Percentiles rank a stretch among this genome's conserved stretches.
Conservation (phyloP, 2,888 invertebrate genomes). For the Hedychridium roseum region DNA sequence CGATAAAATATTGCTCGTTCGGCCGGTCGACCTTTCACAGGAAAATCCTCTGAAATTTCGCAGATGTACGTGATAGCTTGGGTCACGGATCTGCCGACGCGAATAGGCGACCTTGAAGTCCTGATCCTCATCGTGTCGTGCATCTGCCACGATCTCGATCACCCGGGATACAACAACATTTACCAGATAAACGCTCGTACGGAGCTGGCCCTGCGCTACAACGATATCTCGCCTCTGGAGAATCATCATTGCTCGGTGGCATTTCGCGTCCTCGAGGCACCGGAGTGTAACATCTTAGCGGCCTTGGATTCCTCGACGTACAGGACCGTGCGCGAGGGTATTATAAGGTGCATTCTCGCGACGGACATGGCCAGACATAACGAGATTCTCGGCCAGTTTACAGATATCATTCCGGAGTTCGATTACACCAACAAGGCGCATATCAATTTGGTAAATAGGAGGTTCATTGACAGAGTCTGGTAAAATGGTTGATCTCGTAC, state of each 20-base stretch:
- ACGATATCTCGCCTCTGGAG: constrained; percentile 85
- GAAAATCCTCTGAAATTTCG: too few species aligned
- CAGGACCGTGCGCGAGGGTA: constrained; percentile 77
- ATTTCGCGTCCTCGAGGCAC: constrained; percentile 80
- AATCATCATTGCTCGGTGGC: constrained; percentile 89
- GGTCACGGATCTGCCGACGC: constrained; percentile 74
- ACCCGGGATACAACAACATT: constrained; percentile 81
- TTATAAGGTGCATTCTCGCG: constrained; percentile 79
- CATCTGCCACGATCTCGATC: constrained; percentile 83
- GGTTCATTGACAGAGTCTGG: constrained; percentile 67
- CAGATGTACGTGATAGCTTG: constrained; percentile 85
- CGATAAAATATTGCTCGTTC: constrained; percentile 1
- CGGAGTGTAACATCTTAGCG: constrained; percentile 82
- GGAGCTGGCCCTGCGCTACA: constrained; percentile 82
- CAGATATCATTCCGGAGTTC: constrained; percentile 72
- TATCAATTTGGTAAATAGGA: constrained; percentile 72
- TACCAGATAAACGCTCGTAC: constrained; percentile 86
- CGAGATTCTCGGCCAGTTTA: constrained; percentile 78
- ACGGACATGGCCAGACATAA: constrained; percentile 84
- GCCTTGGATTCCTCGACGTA: constrained; percentile 72
- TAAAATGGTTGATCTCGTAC: constrained; percentile 58
- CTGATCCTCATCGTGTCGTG: constrained; percentile 79
- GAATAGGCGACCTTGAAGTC: constrained; percentile 79
- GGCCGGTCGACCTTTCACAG: not conserved
- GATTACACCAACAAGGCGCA: constrained; percentile 75